Evolutionary conservation across 1,140 invertebrate genomes (phyloP).

Genomic region (Brachionus rubens): DNA sequence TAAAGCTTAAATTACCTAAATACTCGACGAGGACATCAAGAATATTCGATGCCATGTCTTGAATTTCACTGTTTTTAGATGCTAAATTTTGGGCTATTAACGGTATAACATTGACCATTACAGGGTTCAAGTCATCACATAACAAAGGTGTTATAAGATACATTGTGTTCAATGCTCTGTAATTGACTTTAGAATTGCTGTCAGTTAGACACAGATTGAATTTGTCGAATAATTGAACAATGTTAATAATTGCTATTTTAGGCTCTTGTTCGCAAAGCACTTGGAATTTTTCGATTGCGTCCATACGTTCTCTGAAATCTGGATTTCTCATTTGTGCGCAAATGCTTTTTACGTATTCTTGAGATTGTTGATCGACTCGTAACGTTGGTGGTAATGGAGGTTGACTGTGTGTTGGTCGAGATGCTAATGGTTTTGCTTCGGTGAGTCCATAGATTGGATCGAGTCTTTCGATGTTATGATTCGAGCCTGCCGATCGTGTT

Average conservation of each 20-base stretch:
- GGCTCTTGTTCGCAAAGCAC: slow-evolving; percentile 54
- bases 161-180: slow-evolving; percentile 57
- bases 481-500: slow-evolving; percentile 20
- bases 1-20: no score
- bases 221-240: slow-evolving; percentile 60
- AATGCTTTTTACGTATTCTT: slow-evolving; percentile 56
- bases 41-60: slow-evolving; percentile 53
- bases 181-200: slow-evolving; percentile 59
- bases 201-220: slow-evolving; percentile 57
- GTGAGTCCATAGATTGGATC: background rate
- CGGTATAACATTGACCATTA: slow-evolving; percentile 54
- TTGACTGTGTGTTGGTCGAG: slow-evolving; percentile 41
- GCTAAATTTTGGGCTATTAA: slow-evolving; percentile 56
- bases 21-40: slow-evolving; percentile 55
- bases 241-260: slow-evolving; percentile 50
- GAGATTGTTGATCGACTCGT: slow-evolving; percentile 53
- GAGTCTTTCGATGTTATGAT: background rate
- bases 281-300: slow-evolving; percentile 53
- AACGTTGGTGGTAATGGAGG: slow-evolving; percentile 40
- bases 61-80: slow-evolving; percentile 59
- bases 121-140: slow-evolving; percentile 50
- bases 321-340: slow-evolving; percentile 51
- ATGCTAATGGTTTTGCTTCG: slow-evolving; percentile 48
- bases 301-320: slow-evolving; percentile 55
- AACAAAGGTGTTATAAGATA: slow-evolving; percentile 54